A percentile compares a stretch with the other conserved stretches of the same genome.
Conservation (phyloP, 2,797 vertebrate genomes). For the Acestrorhynchus altus region DNA sequence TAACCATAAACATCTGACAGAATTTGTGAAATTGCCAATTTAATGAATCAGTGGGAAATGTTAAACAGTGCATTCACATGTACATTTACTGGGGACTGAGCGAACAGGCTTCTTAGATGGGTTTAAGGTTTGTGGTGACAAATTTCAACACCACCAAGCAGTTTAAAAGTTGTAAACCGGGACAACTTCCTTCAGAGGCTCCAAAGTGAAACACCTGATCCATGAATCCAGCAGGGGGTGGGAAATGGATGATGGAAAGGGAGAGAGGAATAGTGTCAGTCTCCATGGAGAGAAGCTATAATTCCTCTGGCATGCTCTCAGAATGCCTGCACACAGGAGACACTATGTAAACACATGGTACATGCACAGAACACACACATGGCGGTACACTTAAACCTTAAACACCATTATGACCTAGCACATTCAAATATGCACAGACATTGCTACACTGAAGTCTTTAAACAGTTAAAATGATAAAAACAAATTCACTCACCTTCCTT, state of each 20-base stretch:
- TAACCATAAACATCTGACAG: too few species aligned
- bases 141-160: not conserved
- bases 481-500: constrained; percentile 67
- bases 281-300: constrained; percentile 39
- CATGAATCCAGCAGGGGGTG: not conserved
- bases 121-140: constrained; percentile 3
- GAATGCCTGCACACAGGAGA: constrained; percentile 55
- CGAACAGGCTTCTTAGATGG: not conserved
- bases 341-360: constrained; percentile 46
- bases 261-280: constrained; percentile 31
- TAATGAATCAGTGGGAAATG: too few species aligned
- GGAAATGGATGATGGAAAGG: constrained; percentile 14
- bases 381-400: constrained; percentile 10
- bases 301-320: constrained; percentile 45
- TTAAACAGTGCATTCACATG: too few species aligned
- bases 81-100: not conserved
- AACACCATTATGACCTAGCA: constrained; percentile 3
- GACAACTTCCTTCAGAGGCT: constrained; percentile 13
- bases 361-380: constrained; percentile 1
- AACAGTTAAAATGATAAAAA: too few species aligned
- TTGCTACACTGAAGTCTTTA: not conserved
- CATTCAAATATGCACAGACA: not conserved
- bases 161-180: constrained; percentile 32
- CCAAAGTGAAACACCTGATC: constrained; percentile 36
- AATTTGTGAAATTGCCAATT: too few species aligned